These are phyloP conservation scores for Sarcophaga peregrina DNA, from an alignment of 1,140 invertebrate genomes.

Conservation along the genomic window DNA sequence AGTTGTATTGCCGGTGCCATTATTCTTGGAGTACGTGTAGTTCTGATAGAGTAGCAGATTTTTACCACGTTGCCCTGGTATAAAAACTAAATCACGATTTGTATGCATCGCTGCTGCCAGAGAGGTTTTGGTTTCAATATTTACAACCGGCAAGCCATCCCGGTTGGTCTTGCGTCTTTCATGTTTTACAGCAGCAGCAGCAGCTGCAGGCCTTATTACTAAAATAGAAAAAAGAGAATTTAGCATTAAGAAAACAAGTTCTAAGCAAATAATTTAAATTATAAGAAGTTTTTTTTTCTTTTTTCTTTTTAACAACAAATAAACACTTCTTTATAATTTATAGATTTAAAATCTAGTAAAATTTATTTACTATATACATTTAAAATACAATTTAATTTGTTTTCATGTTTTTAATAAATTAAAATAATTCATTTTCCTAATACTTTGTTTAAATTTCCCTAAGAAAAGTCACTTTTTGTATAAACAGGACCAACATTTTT, in stretches of 20 bases:
- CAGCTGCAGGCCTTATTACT: slow-evolving; percentile 1
- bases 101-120: slow-evolving; percentile 26
- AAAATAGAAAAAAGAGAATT: not conserved
- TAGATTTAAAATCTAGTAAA: no score
- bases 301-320: no score
- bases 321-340: no score
- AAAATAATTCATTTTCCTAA: no score
- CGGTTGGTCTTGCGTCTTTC: not conserved
- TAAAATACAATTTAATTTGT: no score
- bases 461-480: no score
- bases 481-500: no score
- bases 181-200: not conserved
- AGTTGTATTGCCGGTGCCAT: slow-evolving; percentile 50
- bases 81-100: slow-evolving; percentile 47
- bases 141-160: not conserved
- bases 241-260: not conserved
- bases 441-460: no score
- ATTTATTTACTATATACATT: no score
- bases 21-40: slow-evolving; percentile 58
- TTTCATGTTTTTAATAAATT: no score
- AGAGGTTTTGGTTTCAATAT: slow-evolving; percentile 27
- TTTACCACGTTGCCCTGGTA: slow-evolving; percentile 58
- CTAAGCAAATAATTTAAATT: not conserved
- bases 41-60: slow-evolving; percentile 51
- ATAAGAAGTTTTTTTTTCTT: no score